Conservation (phyloP, 23 tunicate genomes). For the Styela clava region DNA sequence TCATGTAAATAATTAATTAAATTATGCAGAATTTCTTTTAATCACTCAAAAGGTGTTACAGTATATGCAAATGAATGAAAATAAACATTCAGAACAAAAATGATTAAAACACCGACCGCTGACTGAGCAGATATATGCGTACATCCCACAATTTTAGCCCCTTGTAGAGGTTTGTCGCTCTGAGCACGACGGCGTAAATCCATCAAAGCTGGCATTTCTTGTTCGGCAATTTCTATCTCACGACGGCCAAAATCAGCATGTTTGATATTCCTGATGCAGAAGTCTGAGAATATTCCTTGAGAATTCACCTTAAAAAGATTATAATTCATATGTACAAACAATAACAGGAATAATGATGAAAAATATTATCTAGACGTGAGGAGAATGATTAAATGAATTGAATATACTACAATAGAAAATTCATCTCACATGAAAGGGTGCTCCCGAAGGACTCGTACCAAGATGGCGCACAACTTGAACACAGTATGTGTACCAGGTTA, state of each 20-base stretch:
- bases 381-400: too few relatives aligned
- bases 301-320: constrained; percentile 38
- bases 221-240: constrained; percentile 96
- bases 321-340: neutral
- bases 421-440: too few relatives aligned
- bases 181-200: constrained; percentile 78
- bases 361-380: too few relatives aligned
- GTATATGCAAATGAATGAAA: neutral
- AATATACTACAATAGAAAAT: too few relatives aligned
- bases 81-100: constrained; percentile 28
- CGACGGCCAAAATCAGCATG: constrained; percentile 91
- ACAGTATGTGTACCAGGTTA: too few relatives aligned
- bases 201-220: constrained; percentile 98
- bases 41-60: too few relatives aligned
- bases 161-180: constrained; percentile 83
- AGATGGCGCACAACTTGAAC: too few relatives aligned
- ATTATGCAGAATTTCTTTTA: too few relatives aligned
- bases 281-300: constrained; percentile 61
- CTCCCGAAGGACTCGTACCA: too few relatives aligned
- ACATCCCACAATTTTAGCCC: constrained; percentile 87
- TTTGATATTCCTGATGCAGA: constrained; percentile 92
- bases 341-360: neutral
- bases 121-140: constrained; percentile 96
- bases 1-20: too few relatives aligned
- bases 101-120: too few relatives aligned